Evolutionary conservation across 2,888 invertebrate genomes (phyloP).

Genomic region (Cacoxenus indagator): DNA sequence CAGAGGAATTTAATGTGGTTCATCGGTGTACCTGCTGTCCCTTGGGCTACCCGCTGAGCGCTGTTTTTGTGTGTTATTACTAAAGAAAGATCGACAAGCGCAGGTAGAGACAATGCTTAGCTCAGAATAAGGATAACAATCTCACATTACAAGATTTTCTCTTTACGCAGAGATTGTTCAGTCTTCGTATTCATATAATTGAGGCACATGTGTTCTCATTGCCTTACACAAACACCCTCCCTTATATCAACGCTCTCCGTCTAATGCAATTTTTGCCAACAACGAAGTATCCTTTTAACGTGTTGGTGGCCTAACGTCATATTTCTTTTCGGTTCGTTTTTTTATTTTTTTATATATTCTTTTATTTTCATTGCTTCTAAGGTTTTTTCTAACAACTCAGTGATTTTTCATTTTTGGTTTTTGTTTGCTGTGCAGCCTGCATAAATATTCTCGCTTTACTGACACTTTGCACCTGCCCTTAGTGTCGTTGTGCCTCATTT

Average conservation of each 20-base stretch:
- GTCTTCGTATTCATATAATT: too few species aligned
- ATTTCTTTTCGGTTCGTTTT: neutral
- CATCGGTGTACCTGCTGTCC: neutral
- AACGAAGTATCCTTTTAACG: slow-evolving; percentile 4
- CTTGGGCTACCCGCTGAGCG: neutral
- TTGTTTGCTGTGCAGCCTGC: slow-evolving; percentile 36
- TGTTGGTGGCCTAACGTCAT: neutral
- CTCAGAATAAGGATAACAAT: slow-evolving; percentile 3
- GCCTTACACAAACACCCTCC: neutral
- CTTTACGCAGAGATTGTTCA: too few species aligned
- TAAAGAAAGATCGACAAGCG: neutral
- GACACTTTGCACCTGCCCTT: slow-evolving; percentile 48
- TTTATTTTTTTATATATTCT: neutral
- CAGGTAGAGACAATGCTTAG: neutral
- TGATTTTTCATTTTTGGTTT: slow-evolving; percentile 35
- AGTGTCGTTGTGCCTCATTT: neutral
- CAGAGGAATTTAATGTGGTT: too few species aligned
- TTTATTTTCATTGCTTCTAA: too few species aligned
- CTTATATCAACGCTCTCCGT: neutral
- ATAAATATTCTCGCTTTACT: slow-evolving; percentile 39
- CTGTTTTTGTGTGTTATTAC: neutral
- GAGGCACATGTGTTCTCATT: neutral
- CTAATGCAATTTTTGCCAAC: neutral
- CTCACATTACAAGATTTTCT: neutral
- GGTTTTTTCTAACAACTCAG: slow-evolving; percentile 28